phyloP scores from a whole-genome alignment of 2,888 invertebrate genomes.

The Brenthis hecate region DNA sequence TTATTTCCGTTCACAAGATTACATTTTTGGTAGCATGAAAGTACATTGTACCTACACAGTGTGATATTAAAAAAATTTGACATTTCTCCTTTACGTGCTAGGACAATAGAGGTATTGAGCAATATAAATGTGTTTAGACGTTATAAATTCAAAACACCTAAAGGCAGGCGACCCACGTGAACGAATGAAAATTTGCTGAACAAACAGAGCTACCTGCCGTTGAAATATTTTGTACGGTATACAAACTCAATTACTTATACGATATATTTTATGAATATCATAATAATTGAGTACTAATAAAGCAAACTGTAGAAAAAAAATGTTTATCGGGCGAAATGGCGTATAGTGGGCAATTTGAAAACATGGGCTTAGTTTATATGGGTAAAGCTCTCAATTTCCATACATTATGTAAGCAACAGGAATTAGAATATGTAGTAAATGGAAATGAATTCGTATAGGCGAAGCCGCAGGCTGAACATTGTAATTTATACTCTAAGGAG shows the following conservation, averaged over 20 bases:
- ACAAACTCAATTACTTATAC: conserved; percentile 46
- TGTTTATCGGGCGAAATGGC: too few relatives aligned
- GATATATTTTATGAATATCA: conserved; percentile 14
- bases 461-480: neutral
- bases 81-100: conserved; percentile 15
- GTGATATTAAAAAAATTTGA: conserved; percentile 14
- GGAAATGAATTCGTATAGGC: too few relatives aligned
- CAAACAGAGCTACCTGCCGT: conserved; percentile 48
- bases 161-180: conserved; percentile 43
- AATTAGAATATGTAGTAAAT: too few relatives aligned
- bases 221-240: conserved; percentile 38
- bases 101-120: conserved; percentile 19
- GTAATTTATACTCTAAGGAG: neutral
- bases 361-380: too few relatives aligned
- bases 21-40: conserved; percentile 38
- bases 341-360: too few relatives aligned
- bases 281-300: neutral
- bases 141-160: conserved; percentile 49
- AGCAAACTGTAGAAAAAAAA: neutral
- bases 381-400: too few relatives aligned
- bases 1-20: conserved; percentile 57
- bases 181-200: conserved; percentile 47
- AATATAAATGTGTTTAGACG: conserved; percentile 30
- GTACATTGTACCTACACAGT: neutral
- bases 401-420: too few relatives aligned